Evolutionary conservation across 2,113 vertebrate species (phyloP), one percentile per base, ranked within the genome.

Genomic region (Alethe castanea): DNA sequence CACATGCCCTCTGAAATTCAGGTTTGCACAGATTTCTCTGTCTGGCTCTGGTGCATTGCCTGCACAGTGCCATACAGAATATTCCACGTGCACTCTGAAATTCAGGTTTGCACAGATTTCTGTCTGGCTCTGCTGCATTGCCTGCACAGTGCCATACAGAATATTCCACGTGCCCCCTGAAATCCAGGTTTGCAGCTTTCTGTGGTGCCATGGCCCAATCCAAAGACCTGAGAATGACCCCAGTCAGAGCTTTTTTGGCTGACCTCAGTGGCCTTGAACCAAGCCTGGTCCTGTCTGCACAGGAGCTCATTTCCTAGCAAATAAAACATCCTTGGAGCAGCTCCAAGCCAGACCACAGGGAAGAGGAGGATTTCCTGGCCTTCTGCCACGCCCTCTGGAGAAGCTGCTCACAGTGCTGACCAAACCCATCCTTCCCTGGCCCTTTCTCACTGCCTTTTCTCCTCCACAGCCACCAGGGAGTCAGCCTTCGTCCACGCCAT

Each of bases 401-500:
- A 36, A 78, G 47, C 18, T 8, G 3, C 17, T 67, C 35, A 26
- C 44, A 45, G 26, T 20, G 22, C 31, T 44, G 78, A 54, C 44
- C 73, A 24, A 29, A 47, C 12, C 47, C 82, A 15, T 6, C 33
- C 57, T 31, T 64, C 20, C 1, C 28, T 18, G 36, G 26, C 23
- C 47, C 4, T 31, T 31, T 17, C 11, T 87, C 47, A 29, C 11
- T 42, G 78, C 0, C 48, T 71, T 59, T 73, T 96, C 94, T 94
- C 95, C 81, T 74, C 65, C 87, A 6, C 98, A 99, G 99, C 99
- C 59, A 99, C 99, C 53, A 97, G 99, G 50, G 99, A 99, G 94
- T 99, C 99, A 0, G 98, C 99, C 44, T 99, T 99, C 3, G 99
- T 99, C 66, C 99, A 99, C 6, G 99, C 99, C 69, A 99, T 99